Base-by-base conservation (phyloP, 1,140 invertebrate genomes). In the Epicauta chinensis region DNA sequence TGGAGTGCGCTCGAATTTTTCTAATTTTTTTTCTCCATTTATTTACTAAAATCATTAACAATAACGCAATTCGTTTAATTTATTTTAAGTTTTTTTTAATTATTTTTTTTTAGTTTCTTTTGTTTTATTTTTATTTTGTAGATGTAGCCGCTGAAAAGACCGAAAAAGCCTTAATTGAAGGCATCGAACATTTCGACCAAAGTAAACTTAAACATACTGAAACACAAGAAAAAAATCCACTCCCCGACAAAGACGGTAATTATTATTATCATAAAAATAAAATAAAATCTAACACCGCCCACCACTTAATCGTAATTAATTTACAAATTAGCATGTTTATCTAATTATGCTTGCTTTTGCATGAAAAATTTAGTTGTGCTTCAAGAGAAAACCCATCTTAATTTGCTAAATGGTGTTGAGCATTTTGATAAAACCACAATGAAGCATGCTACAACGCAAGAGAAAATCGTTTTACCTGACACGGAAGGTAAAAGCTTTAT, bases 211-310 rank as follows among this genome's bases (percentile, higher is more conserved):
- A 95, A 74, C 93, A 92, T 67, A 90, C 91, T 15, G 86, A 92
- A 72, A 96, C 93, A 29, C 80, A 90, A 64, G 92, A 95, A 70
- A 97, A 97, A 72, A 93, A 93, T 71, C 82, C 89, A 36, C 81
- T 97, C 62, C 93, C 93, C 37, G 91, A 92, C 69, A 93, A 94
- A 83, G 89, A 93, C 78, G 91, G 93, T 97, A 79, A 73, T 70
- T 72, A 34, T 53, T 15, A 13, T 7, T 23, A 7, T 34, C 6
- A 34, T 34, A 3, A 34, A 11, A 9, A 9, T 34, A 0, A 11
- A 34, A 9, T n/a, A 34, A 3, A 34, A 12, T 12, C 10, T n/a
- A n/a, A n/a, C n/a, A n/a, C n/a, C n/a, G n/a, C n/a, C n/a, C n/a
- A n/a, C n/a, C 32, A 34, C 6, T 12, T 10, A 34, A 10, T 12